Conservation (phyloP, 2,888 invertebrate genomes). For the Parelbella ahira region DNA sequence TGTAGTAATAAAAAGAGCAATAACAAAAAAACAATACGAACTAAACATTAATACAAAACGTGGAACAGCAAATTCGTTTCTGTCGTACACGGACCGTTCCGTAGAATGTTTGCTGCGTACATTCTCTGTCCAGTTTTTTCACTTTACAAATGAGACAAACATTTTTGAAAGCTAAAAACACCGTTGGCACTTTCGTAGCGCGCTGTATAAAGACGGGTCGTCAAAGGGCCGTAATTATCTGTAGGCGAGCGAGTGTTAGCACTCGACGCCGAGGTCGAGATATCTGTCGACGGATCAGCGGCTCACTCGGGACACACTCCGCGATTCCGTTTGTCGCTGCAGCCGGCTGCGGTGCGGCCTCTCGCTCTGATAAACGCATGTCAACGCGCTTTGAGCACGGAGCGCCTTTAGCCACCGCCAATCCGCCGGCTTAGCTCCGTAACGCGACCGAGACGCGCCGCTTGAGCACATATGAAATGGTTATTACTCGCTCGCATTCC, state of each 20-base stretch:
- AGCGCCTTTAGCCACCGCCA: slow-evolving; percentile 56
- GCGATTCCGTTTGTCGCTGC: slow-evolving; percentile 77
- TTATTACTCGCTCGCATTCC: slow-evolving; percentile 23
- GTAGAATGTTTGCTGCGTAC: no score
- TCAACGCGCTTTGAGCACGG: slow-evolving; percentile 69
- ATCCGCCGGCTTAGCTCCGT: slow-evolving; percentile 41
- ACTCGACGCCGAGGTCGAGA: slow-evolving; percentile 71
- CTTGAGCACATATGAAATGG: slow-evolving; percentile 23
- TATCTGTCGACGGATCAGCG: slow-evolving; percentile 76
- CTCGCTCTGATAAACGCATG: slow-evolving; percentile 74
- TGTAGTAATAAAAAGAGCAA: no score
- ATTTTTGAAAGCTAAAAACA: slow-evolving; percentile 40
- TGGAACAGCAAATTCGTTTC: no score
- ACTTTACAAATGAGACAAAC: slow-evolving; percentile 19
- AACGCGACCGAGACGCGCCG: slow-evolving; percentile 29
- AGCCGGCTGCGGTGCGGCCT: slow-evolving; percentile 64
- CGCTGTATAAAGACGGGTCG: slow-evolving; percentile 57
- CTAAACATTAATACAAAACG: no score
- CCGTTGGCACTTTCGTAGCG: slow-evolving; percentile 53
- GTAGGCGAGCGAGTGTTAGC: slow-evolving; percentile 69
- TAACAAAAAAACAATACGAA: no score
- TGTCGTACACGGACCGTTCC: no score
- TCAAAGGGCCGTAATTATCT: slow-evolving; percentile 75
- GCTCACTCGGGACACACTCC: slow-evolving; percentile 75
- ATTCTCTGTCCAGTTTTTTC: slow-evolving; percentile 4